phyloP scores from a whole-genome alignment of 2,888 invertebrate genomes.

The Nycteola revayana region DNA sequence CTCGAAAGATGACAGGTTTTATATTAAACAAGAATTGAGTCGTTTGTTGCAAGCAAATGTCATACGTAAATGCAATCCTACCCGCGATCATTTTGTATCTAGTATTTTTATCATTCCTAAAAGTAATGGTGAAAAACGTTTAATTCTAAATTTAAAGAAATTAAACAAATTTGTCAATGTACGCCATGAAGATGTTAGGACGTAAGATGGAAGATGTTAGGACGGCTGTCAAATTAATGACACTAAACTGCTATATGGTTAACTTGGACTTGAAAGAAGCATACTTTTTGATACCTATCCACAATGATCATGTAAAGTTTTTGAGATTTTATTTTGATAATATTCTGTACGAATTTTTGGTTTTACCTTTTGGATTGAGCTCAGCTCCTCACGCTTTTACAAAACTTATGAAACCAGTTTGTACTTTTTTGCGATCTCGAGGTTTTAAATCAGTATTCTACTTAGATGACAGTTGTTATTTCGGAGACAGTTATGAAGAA shows the following conservation, averaged over 20 bases:
- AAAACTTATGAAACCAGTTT: no score
- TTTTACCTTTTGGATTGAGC: conserved; percentile 9
- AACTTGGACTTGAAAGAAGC: conserved; percentile 3
- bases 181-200: conserved; percentile 2
- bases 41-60: not conserved
- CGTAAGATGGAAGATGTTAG: no score
- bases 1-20: no score
- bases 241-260: not conserved
- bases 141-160: conserved; percentile 4
- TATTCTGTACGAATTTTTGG: conserved; percentile 10
- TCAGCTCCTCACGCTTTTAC: no score
- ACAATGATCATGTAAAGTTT: conserved; percentile 6
- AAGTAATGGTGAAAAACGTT: conserved; percentile 2
- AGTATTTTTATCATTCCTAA: conserved; percentile 3
- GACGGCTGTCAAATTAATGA: conserved; percentile 1
- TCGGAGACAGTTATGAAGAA: not conserved
- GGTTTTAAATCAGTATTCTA: no score
- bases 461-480: conserved; percentile 5
- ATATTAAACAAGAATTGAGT: no score
- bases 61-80: conserved; percentile 1
- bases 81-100: conserved; percentile 2
- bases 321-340: conserved; percentile 7
- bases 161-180: conserved; percentile 3
- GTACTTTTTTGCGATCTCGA: not conserved
- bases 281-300: conserved; percentile 8